A percentile compares a stretch with the other conserved stretches of the same genome.
Evolutionary conservation across 1,140 invertebrate species (phyloP).

Genomic region (Conus ventricosus): DNA sequence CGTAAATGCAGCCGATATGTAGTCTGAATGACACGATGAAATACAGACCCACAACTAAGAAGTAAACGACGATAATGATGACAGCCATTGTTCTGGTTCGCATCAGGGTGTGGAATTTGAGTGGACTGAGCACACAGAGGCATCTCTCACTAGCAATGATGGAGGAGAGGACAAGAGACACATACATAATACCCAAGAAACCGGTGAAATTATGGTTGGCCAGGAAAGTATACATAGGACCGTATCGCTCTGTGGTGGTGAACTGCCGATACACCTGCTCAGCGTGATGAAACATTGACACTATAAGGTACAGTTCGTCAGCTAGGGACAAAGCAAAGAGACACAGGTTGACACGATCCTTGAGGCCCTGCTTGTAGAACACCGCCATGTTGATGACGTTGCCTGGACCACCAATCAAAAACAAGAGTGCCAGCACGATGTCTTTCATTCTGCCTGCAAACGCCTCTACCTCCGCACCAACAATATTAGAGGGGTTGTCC

Average conservation of each 20-base stretch:
- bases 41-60: not conserved
- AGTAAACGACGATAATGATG: not conserved
- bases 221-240: not conserved
- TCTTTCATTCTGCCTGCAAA: no score
- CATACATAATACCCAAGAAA: not conserved
- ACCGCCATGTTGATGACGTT: no score
- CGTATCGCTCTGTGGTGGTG: not conserved
- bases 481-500: no score
- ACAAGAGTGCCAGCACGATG: no score
- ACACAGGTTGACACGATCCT: no score
- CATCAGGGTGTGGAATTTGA: not conserved
- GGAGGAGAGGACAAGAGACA: not conserved
- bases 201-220: not conserved
- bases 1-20: not conserved
- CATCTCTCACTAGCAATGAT: conserved; percentile 27
- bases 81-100: conserved; percentile 11
- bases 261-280: not conserved
- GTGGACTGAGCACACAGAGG: conserved; percentile 9
- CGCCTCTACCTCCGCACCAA: no score
- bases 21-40: not conserved
- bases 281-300: no score
- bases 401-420: no score
- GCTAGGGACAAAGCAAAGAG: no score
- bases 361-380: no score
- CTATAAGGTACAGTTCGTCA: no score